These are phyloP conservation scores for Coregonus suidteri DNA, from an alignment of 2,797 vertebrate species.

Conservation along the genomic window DNA sequence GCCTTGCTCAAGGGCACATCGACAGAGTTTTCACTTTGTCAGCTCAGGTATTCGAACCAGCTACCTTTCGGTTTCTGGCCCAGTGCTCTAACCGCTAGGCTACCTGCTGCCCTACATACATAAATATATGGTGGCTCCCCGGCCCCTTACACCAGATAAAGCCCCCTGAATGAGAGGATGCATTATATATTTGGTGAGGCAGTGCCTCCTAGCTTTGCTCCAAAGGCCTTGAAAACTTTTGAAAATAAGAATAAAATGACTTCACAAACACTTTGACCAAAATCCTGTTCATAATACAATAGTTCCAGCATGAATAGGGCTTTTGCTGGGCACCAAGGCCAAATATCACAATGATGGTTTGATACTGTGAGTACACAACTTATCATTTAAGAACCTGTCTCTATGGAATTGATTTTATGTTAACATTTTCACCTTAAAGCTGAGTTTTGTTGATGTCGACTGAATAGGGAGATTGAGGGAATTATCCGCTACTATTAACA, in stretches of 20 bases:
- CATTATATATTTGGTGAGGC: conserved; percentile 58
- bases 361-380: not conserved
- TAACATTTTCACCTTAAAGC: too few relatives aligned
- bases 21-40: too few relatives aligned
- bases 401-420: not conserved
- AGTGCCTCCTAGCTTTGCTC: conserved; percentile 56
- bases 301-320: not conserved
- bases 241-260: conserved; percentile 14
- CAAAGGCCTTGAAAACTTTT: conserved; percentile 47
- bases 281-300: not conserved
- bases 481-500: not conserved
- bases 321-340: not conserved
- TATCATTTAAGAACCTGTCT: not conserved
- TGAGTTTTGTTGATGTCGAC: not conserved
- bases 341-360: not conserved
- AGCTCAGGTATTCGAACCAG: too few relatives aligned
- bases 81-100: not conserved
- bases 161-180: conserved; percentile 51
- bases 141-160: conserved; percentile 38
- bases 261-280: not conserved
- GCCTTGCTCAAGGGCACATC: too few relatives aligned
- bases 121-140: not conserved
- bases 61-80: too few relatives aligned
- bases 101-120: not conserved
- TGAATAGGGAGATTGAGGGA: not conserved